Conservation (phyloP, 2,113 vertebrate species). For the Camelus dromedarius region DNA sequence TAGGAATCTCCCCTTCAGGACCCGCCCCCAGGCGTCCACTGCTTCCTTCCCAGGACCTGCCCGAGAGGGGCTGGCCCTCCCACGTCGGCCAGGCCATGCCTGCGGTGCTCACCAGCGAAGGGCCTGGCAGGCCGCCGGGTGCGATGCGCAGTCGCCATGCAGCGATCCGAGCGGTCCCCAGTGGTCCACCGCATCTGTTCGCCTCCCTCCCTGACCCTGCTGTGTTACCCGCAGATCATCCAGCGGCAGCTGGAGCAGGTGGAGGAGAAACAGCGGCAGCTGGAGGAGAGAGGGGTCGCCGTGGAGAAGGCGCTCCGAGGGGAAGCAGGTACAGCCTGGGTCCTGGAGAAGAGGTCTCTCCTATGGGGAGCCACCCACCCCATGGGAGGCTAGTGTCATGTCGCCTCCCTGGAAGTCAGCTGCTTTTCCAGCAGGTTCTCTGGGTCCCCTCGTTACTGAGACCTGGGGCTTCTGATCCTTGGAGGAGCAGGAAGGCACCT, state of each 20-base stretch:
- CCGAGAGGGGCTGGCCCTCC: too few relatives aligned
- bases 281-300: slow-evolving; percentile 97
- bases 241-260: slow-evolving; percentile 98
- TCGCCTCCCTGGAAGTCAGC: background rate
- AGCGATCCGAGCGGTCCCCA: too few relatives aligned
- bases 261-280: slow-evolving; percentile 98
- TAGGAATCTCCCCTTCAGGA: too few relatives aligned
- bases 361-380: background rate
- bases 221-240: slow-evolving; percentile 91
- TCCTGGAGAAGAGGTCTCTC: background rate
- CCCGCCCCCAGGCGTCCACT: too few relatives aligned
- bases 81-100: too few relatives aligned
- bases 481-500: background rate
- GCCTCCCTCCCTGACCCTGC: background rate
- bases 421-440: background rate
- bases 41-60: too few relatives aligned
- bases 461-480: background rate
- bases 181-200: too few relatives aligned
- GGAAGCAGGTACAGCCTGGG: slow-evolving; percentile 95
- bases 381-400: background rate
- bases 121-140: too few relatives aligned
- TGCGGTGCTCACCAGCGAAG: too few relatives aligned
- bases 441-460: background rate
- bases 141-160: too few relatives aligned
- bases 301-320: slow-evolving; percentile 98